These are phyloP conservation scores for Phrynosoma blainvillii DNA, from an alignment of 2,113 vertebrate species.

Conservation along the genomic window DNA sequence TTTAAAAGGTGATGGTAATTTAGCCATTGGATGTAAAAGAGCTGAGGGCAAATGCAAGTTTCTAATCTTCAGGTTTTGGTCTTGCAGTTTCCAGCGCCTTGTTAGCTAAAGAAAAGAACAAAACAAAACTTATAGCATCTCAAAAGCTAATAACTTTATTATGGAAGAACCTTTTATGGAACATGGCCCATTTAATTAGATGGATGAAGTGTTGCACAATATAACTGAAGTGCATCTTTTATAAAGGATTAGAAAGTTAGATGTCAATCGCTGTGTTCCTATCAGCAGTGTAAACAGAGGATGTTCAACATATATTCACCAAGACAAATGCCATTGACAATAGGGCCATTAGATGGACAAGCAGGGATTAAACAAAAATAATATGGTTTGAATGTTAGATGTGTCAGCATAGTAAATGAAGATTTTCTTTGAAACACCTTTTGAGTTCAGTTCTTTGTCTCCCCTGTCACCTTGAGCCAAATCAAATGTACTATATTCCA, in stretches of 20 bases:
- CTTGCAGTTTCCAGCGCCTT: background rate
- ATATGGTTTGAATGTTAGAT: slow-evolving; percentile 48
- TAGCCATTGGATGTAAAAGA: background rate
- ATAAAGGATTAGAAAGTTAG: slow-evolving; percentile 42
- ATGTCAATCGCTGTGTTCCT: slow-evolving; percentile 11
- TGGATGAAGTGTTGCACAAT: background rate
- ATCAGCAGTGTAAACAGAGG: slow-evolving; percentile 36
- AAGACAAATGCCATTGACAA: slow-evolving; percentile 1
- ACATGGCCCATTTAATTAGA: background rate
- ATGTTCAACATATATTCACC: background rate
- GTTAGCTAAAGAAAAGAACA: background rate
- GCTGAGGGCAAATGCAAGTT: background rate
- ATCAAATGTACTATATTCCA: background rate
- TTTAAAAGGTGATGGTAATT: background rate
- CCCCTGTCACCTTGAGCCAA: slow-evolving; percentile 29
- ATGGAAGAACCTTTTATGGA: background rate
- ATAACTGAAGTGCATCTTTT: slow-evolving; percentile 12
- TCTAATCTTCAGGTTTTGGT: background rate
- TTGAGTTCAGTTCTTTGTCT: slow-evolving; percentile 34
- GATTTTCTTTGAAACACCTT: slow-evolving; percentile 46
- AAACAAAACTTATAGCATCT: background rate
- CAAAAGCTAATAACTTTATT: background rate
- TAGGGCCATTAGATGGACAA: slow-evolving; percentile 12
- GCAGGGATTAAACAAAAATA: slow-evolving; percentile 16
- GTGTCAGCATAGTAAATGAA: slow-evolving; percentile 48